These are phyloP conservation scores for Sorex fumeus DNA, from an alignment of 2,113 vertebrate genomes.

Conservation along the genomic window DNA sequence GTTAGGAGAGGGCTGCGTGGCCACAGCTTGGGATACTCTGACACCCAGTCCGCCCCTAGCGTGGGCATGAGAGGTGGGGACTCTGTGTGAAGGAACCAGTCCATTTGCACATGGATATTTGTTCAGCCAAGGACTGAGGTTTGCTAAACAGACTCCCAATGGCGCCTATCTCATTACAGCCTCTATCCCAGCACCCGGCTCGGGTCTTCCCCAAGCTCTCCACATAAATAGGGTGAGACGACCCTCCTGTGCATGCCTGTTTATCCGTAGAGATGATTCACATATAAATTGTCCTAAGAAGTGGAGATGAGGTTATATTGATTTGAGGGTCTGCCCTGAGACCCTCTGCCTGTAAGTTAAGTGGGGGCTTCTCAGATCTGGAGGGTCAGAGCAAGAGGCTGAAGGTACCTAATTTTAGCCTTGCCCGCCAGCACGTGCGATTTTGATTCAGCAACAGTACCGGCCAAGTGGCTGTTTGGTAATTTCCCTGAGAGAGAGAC, in stretches of 20 bases:
- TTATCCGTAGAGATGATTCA: neutral
- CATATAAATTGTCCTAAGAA: neutral
- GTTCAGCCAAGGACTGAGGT: neutral
- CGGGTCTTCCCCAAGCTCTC: neutral
- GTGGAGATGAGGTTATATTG: neutral
- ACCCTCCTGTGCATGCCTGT: neutral
- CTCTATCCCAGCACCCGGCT: neutral
- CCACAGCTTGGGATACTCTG: neutral
- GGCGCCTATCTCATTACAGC: neutral
- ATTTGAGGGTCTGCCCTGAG: neutral
- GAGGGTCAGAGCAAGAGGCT: neutral
- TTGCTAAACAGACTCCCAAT: conserved; percentile 47
- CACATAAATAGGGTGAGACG: neutral
- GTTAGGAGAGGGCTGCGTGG: neutral
- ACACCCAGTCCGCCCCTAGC: neutral
- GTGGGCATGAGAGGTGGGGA: neutral
- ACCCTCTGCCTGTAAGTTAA: neutral
- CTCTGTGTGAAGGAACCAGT: neutral
- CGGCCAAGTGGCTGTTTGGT: neutral
- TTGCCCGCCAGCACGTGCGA: conserved; percentile 42
- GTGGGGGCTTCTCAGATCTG: neutral
- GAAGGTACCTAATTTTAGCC: neutral
- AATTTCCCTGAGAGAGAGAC: neutral
- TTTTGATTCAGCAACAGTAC: neutral
- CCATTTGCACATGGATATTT: neutral